These are phyloP conservation scores for Catamblyrhynchus diadema DNA, from an alignment of 2,797 vertebrate genomes.

Conservation along the genomic window DNA sequence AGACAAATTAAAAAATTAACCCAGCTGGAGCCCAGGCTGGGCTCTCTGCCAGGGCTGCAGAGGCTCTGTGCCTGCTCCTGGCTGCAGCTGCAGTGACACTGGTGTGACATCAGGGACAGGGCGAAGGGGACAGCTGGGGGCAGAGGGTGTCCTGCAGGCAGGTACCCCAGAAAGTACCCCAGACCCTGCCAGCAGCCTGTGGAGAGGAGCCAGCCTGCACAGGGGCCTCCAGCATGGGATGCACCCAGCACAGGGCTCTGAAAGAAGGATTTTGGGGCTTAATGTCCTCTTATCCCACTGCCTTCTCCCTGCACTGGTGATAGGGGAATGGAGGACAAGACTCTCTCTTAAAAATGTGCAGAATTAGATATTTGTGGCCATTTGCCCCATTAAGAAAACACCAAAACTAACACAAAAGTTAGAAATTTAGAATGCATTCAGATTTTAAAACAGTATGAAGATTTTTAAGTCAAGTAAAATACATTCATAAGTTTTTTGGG, in stretches of 20 bases:
- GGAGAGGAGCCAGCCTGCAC: background rate
- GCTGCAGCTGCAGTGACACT: rapidly evolving
- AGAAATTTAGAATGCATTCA: background rate
- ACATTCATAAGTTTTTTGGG: background rate
- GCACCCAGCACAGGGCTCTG: rapidly evolving
- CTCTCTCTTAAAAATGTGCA: background rate
- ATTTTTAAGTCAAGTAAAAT: background rate
- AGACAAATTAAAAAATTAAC: background rate
- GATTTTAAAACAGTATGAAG: background rate
- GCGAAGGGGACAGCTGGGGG: rapidly evolving
- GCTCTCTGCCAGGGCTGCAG: background rate
- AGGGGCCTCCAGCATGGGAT: rapidly evolving
- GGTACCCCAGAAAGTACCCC: background rate
- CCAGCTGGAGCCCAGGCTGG: background rate
- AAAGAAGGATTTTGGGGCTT: background rate
- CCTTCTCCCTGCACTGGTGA: background rate
- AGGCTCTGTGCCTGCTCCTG: background rate
- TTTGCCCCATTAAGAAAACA: background rate
- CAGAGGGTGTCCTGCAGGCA: background rate
- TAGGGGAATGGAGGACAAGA: rapidly evolving
- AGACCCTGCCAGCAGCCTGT: rapidly evolving
- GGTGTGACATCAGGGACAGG: background rate
- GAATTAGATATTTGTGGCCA: background rate
- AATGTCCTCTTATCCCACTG: background rate
- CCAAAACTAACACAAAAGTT: background rate